phyloP scores from a whole-genome alignment of 2,888 invertebrate genomes.

The Caenorhabditis wallacei region DNA sequence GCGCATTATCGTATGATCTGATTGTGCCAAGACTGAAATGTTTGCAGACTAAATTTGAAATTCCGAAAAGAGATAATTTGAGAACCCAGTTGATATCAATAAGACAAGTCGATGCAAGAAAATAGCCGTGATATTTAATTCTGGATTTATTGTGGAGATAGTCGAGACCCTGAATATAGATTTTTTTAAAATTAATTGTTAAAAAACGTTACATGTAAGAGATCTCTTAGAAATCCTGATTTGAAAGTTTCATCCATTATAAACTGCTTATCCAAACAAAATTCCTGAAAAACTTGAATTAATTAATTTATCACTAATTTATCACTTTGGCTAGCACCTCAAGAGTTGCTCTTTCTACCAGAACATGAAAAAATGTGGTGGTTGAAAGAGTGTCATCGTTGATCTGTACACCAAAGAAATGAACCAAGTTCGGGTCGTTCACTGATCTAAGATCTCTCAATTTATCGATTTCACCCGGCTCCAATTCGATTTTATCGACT shows the following conservation, averaged over 20 bases:
- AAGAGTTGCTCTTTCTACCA: constrained; percentile 78
- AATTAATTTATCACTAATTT: too few species aligned
- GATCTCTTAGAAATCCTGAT: constrained; percentile 80
- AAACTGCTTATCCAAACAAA: constrained; percentile 75
- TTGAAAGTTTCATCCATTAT: constrained; percentile 79
- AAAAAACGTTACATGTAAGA: constrained; percentile 65
- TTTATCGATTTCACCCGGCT: constrained; percentile 60
- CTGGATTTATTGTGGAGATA: constrained; percentile 75
- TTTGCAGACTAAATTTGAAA: constrained; percentile 72
- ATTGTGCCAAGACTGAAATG: constrained; percentile 68
- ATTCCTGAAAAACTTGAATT: constrained; percentile 71
- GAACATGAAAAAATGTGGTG: constrained; percentile 75
- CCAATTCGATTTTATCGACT: constrained; percentile 64
- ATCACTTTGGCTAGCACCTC: constrained; percentile 27
- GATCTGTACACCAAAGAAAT: constrained; percentile 74
- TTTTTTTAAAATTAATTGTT: background rate
- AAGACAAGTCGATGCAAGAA: constrained; percentile 76
- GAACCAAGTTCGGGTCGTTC: constrained; percentile 78
- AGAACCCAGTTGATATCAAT: constrained; percentile 82
- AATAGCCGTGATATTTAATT: constrained; percentile 77
- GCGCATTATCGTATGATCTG: background rate
- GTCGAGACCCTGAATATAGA: constrained; percentile 71
- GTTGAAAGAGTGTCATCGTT: constrained; percentile 72
- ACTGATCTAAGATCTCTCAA: constrained; percentile 76
- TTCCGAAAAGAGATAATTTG: constrained; percentile 78